phyloP scores from a whole-genome alignment of 2,113 vertebrate genomes.

The Tylochromis polylepis region DNA sequence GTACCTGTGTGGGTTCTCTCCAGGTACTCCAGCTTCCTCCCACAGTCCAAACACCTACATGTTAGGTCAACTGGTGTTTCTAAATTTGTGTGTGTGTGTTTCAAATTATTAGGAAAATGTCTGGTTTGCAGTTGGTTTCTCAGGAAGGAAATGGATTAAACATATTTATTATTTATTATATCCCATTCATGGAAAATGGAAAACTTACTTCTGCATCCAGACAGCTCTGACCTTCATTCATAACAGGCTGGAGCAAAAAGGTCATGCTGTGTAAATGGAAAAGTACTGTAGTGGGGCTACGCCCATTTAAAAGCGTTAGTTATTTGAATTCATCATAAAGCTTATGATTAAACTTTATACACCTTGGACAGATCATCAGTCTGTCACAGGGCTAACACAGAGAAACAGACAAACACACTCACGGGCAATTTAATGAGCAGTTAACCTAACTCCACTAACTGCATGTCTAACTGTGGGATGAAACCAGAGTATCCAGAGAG shows the following conservation, averaged over 20 bases:
- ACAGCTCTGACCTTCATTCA: background rate
- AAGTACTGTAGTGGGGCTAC: background rate
- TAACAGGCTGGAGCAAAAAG: background rate
- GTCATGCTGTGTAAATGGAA: background rate
- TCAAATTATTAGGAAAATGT: background rate
- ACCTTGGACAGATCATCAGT: background rate
- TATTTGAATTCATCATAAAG: background rate
- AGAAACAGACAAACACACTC: background rate
- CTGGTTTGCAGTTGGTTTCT: background rate
- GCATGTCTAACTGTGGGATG: background rate
- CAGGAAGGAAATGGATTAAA: background rate
- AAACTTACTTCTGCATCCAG: background rate
- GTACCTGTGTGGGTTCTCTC: background rate
- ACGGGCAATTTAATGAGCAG: background rate
- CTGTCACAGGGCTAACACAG: background rate
- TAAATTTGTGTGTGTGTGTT: background rate
- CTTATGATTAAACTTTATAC: background rate
- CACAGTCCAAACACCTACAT: background rate
- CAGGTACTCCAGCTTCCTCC: background rate
- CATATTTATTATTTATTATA: background rate
- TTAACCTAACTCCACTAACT: background rate
- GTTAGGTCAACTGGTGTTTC: background rate
- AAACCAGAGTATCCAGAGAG: background rate
- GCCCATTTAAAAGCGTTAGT: background rate
- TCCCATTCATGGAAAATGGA: background rate